Evolutionary conservation across 1,140 invertebrate genomes (phyloP), one percentile per base, ranked within the genome.

Genomic region (Lycorma delicatula): DNA sequence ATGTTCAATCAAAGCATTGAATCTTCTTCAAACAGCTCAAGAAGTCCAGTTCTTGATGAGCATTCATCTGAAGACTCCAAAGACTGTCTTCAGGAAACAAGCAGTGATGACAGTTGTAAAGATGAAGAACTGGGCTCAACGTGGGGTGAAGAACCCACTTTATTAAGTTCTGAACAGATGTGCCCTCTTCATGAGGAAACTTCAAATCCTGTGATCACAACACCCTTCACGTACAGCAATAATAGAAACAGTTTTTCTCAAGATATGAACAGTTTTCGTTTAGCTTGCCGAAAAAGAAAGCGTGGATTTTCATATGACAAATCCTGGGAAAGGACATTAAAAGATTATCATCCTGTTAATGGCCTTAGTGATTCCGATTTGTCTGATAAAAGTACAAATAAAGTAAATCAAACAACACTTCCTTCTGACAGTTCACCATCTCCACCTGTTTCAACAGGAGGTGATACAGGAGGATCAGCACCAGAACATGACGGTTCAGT

Each of bases 1-100:
- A n/a, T 52, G 1, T 61, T 61, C 36, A 47, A 51, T 13, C 56
- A 58, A 31, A 50, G 54, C 9, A 16, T 61, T n/a, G 58, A 61
- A 12, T 60, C 60, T 3, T 60, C 63, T 6, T 60, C 58, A 20
- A 64, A 60, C 49, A 60, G 54, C 12, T 49, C 48, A 18, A 23
- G 48, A 44, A 53, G 18, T 53, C 50, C 1, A 53, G 50, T 53
- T 53, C 50, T 20, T 53, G 28, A 20, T 28, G 50, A 22, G 23
- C 50, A 34, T 28, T 34, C 50, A 34, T 53, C 50, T 22, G 50
- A 53, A n/a, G 36, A 38, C 13, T 38, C 36, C 3, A 38, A 38
- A 36, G 50, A 53, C n/a, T 34, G 28, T 7, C 50, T 20, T 36
- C 16, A 13, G 2, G 28, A 53, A 22, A 53, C 31, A 53, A 53